Conservation (phyloP, 2,888 invertebrate species). For the Pheosia gnoma region DNA sequence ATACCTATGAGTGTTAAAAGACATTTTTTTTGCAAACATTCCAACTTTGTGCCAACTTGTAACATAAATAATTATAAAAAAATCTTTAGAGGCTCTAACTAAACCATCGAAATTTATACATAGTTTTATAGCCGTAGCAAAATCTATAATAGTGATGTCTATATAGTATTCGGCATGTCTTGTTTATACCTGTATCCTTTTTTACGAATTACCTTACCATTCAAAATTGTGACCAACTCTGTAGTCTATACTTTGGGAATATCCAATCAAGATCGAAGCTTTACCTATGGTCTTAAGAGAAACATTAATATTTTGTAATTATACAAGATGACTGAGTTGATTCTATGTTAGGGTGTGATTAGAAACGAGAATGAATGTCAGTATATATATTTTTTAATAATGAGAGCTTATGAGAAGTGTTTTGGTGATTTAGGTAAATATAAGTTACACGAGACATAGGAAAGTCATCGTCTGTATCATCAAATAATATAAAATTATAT, state of each 20-base stretch:
- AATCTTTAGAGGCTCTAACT: background rate
- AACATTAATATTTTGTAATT: constrained; percentile 37
- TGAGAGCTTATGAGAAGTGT: too few species aligned
- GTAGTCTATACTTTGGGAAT: background rate
- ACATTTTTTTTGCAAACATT: background rate
- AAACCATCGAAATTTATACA: background rate
- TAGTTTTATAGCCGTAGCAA: background rate
- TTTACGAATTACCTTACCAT: background rate
- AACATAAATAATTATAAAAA: background rate
- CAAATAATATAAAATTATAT: too few species aligned
- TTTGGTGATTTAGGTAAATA: too few species aligned
- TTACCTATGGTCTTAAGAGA: constrained; percentile 25
- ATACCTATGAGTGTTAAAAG: background rate
- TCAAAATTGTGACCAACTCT: background rate
- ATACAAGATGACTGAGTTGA: constrained; percentile 8
- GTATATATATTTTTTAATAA: too few species aligned
- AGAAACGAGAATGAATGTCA: too few species aligned
- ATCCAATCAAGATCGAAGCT: constrained; percentile 16
- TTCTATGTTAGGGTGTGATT: too few species aligned
- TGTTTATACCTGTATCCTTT: too few species aligned
- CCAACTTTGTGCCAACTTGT: background rate
- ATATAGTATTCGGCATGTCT: too few species aligned
- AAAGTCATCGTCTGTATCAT: too few species aligned
- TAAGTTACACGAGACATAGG: too few species aligned
- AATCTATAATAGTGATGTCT: too few species aligned